These are phyloP conservation scores for Zaprionus lineosus DNA, from an alignment of 2,888 invertebrate species.

Conservation along the genomic window DNA sequence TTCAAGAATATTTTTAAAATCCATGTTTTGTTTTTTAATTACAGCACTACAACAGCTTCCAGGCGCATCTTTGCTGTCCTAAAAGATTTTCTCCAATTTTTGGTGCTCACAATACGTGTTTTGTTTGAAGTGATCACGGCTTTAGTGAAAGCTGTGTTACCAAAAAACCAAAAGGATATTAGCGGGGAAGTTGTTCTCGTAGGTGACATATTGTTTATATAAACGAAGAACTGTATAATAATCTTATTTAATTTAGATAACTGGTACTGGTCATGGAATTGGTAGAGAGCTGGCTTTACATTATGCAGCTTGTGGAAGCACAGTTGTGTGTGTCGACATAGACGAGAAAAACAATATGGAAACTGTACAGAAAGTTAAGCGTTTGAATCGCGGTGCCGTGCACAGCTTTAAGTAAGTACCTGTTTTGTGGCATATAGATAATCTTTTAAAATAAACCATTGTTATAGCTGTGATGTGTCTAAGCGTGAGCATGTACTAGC, in stretches of 20 bases:
- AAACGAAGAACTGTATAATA: neutral
- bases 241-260: conserved; percentile 85
- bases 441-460: neutral
- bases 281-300: conserved; percentile 90
- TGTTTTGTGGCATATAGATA: neutral
- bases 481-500: conserved; percentile 87
- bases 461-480: conserved; percentile 91
- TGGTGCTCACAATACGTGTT: conserved; percentile 66
- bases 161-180: conserved; percentile 87
- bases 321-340: conserved; percentile 90
- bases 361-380: conserved; percentile 85
- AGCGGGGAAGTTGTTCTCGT: conserved; percentile 91
- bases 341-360: conserved; percentile 88
- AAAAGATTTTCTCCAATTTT: conserved; percentile 76
- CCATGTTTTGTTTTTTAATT: conserved; percentile 24
- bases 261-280: conserved; percentile 93
- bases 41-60: conserved; percentile 76
- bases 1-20: neutral
- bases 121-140: conserved; percentile 64
- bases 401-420: conserved; percentile 83
- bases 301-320: conserved; percentile 88
- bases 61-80: conserved; percentile 74
- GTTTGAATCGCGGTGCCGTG: conserved; percentile 77
- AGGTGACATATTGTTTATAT: conserved; percentile 76
- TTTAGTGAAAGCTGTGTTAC: conserved; percentile 53